These are phyloP conservation scores for Hephaestus fuliginosus DNA, from an alignment of 2,797 vertebrate species.

Conservation along the genomic window DNA sequence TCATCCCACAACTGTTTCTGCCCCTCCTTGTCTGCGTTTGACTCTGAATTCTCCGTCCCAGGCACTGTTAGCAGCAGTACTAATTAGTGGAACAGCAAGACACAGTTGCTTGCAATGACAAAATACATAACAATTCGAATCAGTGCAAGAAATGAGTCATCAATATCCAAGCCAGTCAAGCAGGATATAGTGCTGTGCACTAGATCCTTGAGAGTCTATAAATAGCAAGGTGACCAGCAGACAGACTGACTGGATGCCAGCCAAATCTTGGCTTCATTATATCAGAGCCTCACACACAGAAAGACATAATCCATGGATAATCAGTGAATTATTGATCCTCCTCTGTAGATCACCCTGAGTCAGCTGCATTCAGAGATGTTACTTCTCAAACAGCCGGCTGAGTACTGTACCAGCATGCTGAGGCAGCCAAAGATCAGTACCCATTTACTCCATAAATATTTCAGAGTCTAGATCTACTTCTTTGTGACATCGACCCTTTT, in stretches of 20 bases:
- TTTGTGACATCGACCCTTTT: constrained; percentile 38
- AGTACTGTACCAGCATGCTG: constrained; percentile 20
- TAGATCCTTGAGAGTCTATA: constrained; percentile 68
- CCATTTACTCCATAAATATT: constrained; percentile 67
- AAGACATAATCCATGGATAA: constrained; percentile 64
- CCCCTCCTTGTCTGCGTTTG: constrained; percentile 89
- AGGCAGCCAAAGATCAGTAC: constrained; percentile 30
- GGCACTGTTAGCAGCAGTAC: constrained; percentile 94
- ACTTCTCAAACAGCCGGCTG: constrained; percentile 15
- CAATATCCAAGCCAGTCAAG: constrained; percentile 56
- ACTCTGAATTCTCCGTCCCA: constrained; percentile 91
- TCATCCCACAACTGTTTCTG: constrained; percentile 93
- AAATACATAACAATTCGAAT: constrained; percentile 60
- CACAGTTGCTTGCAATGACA: constrained; percentile 59
- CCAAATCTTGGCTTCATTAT: constrained; percentile 61
- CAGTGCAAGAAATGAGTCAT: constrained; percentile 71
- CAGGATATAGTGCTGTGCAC: constrained; percentile 59
- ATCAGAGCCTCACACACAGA: constrained; percentile 54
- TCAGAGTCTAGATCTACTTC: constrained; percentile 36
- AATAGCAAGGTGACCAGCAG: constrained; percentile 77
- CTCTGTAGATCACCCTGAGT: constrained; percentile 43
- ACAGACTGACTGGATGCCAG: constrained; percentile 69
- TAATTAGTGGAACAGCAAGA: constrained; percentile 79
- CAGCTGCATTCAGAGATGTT: constrained; percentile 53
- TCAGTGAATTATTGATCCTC: constrained; percentile 65